A percentile compares a stretch with the other conserved stretches of the same genome.
phyloP scores from a whole-genome alignment of 2,113 vertebrate species.

The Camelus bactrianus region DNA sequence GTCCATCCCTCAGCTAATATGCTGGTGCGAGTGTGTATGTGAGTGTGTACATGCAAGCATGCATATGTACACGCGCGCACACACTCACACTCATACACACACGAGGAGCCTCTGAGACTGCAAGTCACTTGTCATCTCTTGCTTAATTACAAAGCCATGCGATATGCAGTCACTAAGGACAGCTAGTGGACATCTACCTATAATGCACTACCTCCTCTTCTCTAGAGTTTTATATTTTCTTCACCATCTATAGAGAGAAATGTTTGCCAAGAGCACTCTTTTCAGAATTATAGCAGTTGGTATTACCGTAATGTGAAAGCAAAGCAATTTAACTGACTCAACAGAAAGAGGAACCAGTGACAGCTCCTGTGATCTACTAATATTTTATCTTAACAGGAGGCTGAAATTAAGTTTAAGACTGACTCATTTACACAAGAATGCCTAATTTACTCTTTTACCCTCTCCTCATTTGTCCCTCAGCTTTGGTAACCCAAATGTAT shows the following conservation, averaged over 20 bases:
- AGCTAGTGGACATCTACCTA: constrained; percentile 87
- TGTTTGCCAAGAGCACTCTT: constrained; percentile 67
- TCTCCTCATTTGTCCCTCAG: not conserved
- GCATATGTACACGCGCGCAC: not conserved
- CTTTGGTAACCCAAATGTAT: not conserved
- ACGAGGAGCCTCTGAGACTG: constrained; percentile 11
- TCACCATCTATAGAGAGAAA: constrained; percentile 44
- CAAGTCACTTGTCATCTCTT: constrained; percentile 79
- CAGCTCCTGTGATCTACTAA: constrained; percentile 65
- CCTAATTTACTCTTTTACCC: constrained; percentile 46
- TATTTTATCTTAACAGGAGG: constrained; percentile 76
- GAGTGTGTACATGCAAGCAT: not conserved
- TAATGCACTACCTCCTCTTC: constrained; percentile 82
- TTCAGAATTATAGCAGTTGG: constrained; percentile 72
- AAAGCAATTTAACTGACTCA: constrained; percentile 74
- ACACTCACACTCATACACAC: not conserved
- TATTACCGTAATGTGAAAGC: constrained; percentile 42
- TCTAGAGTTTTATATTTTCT: constrained; percentile 68
- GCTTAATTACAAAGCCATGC: constrained; percentile 84
- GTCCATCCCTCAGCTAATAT: constrained; percentile 27
- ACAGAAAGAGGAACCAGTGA: constrained; percentile 81
- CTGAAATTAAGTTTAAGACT: constrained; percentile 84
- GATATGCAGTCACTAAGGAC: constrained; percentile 85
- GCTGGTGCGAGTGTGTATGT: not conserved
- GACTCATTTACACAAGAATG: constrained; percentile 67